These are phyloP conservation scores for Chloroclystis v-ata DNA, from an alignment of 2,888 invertebrate genomes.

Conservation along the genomic window DNA sequence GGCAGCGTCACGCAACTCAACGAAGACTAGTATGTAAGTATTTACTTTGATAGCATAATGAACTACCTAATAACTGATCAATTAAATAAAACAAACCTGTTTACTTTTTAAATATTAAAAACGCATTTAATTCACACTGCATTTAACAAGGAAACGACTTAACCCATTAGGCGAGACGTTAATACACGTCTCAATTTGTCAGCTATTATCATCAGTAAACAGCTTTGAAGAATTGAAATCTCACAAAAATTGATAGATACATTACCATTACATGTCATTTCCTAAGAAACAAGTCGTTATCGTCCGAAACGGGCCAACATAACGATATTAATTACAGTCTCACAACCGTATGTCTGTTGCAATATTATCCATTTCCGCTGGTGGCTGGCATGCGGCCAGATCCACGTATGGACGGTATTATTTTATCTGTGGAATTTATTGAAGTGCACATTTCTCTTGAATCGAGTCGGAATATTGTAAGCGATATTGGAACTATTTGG, in stretches of 20 bases:
- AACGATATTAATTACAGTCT: constrained; percentile 1
- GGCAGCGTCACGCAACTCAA: background rate
- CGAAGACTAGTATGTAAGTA: background rate
- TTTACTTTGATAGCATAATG: too few species aligned
- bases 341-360: constrained; percentile 15
- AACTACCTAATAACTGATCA: too few species aligned
- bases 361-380: constrained; percentile 16
- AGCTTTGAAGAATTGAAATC: too few species aligned
- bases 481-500: background rate
- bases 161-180: too few species aligned
- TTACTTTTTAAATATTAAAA: too few species aligned
- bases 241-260: too few species aligned
- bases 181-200: too few species aligned
- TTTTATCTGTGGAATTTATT: background rate
- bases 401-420: background rate
- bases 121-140: too few species aligned
- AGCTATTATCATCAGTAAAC: too few species aligned
- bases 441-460: constrained; percentile 2
- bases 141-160: too few species aligned
- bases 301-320: constrained; percentile 3
- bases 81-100: too few species aligned
- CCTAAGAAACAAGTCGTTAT: background rate
- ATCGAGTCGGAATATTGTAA: background rate
- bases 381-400: constrained; percentile 16
- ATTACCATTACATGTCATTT: too few species aligned